Evolutionary conservation across 2,113 vertebrate genomes (phyloP).

Genomic region (Arothron firmamentum): DNA sequence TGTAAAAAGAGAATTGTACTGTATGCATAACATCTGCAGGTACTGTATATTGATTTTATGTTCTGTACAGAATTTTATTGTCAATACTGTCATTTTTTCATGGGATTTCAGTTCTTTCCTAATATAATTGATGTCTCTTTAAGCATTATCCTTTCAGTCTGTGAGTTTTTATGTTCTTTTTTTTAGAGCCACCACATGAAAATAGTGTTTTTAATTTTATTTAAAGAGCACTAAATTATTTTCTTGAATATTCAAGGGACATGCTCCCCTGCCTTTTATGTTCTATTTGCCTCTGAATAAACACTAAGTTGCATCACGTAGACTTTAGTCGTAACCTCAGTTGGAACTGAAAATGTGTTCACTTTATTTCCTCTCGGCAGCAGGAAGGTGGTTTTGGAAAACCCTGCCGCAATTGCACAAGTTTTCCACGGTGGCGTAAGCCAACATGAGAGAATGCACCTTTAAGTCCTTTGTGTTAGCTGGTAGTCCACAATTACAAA

Average conservation of each 20-base stretch:
- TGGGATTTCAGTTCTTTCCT: conserved; percentile 65
- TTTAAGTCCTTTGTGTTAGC: conserved; percentile 60
- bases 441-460: conserved; percentile 61
- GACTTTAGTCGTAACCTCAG: conserved; percentile 61
- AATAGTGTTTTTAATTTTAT: conserved; percentile 73
- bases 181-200: conserved; percentile 60
- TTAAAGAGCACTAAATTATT: conserved; percentile 74
- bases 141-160: conserved; percentile 61
- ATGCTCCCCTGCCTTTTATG: conserved; percentile 62
- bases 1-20: conserved; percentile 87
- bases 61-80: conserved; percentile 86
- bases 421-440: conserved; percentile 61
- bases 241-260: conserved; percentile 65
- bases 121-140: conserved; percentile 66
- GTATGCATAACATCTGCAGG: conserved; percentile 89
- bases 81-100: conserved; percentile 71
- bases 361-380: conserved; percentile 69
- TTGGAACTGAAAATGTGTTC: conserved; percentile 64
- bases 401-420: conserved; percentile 66
- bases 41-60: conserved; percentile 90
- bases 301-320: conserved; percentile 59
- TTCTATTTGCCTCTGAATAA: conserved; percentile 57
- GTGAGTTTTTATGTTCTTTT: conserved; percentile 47
- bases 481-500: conserved; percentile 47
- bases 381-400: conserved; percentile 36